A percentile compares a stretch with the other conserved stretches of the same genome.
phyloP scores from a whole-genome alignment of 2,113 vertebrate genomes.

The Lonchura striata region DNA sequence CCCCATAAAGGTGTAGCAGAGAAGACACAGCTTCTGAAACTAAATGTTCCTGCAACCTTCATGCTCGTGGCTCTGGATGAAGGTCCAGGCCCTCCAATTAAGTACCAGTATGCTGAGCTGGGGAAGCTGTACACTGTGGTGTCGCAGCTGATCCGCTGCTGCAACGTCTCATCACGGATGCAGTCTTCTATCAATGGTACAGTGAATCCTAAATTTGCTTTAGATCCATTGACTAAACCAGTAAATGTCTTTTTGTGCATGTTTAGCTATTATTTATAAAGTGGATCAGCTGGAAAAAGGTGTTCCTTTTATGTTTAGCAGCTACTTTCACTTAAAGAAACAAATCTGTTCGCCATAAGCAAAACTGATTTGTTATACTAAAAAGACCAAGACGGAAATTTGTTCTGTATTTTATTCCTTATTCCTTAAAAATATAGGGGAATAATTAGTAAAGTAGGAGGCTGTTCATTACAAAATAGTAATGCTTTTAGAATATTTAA shows the following conservation, averaged over 20 bases:
- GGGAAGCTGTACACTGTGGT: constrained; percentile 98
- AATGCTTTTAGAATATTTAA: background rate
- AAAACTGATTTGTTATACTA: background rate
- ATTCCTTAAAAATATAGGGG: background rate
- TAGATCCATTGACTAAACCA: background rate
- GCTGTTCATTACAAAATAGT: background rate
- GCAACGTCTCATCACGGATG: constrained; percentile 96
- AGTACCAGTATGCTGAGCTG: constrained; percentile 98
- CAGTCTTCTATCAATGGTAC: constrained; percentile 98
- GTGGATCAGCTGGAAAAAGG: background rate
- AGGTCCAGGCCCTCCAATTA: constrained; percentile 97
- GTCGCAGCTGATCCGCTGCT: constrained; percentile 95
- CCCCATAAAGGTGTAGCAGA: constrained; percentile 86
- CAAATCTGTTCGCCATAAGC: background rate
- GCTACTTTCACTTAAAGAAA: background rate
- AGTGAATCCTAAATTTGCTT: background rate
- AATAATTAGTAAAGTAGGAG: background rate
- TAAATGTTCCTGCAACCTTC: constrained; percentile 96
- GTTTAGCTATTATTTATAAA: background rate
- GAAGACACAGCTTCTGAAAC: constrained; percentile 96
- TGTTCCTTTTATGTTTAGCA: background rate
- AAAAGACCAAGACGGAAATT: background rate
- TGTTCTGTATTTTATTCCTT: background rate
- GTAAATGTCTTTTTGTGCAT: background rate
- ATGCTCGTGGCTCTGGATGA: constrained; percentile 98